Evolutionary conservation across 92 coral and sea anemone species (phyloP), one percentile per base, ranked within the genome.

Genomic region (Zoanthus sansibaricus): DNA sequence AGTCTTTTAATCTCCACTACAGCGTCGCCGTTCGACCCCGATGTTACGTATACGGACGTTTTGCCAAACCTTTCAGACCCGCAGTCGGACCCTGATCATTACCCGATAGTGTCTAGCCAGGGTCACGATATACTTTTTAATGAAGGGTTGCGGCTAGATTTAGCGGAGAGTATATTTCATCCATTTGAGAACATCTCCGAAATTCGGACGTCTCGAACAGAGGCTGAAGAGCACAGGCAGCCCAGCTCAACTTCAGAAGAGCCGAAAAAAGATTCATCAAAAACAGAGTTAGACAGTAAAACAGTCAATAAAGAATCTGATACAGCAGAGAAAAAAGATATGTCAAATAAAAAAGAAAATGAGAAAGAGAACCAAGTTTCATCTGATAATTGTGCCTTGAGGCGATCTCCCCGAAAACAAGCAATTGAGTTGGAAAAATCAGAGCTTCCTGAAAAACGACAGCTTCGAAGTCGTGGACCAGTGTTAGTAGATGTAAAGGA

Each of bases 1-100:
- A 77, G 94, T 70, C 30, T 91, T 33, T 69, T 88, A 49, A 78
- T 92, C 45, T 80, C 87, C 64, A 92, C 94, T 15, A 88, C 91
- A 14, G 82, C 87, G 18, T 83, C 94, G 32, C 86, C 86, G 0
- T 91, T 86, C 56, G 94, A 91, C 62, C 87, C 82, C 42, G 94
- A 79, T 71, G 91, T 88, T 13, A 76, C 83, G 70, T 91, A 91
- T 58, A 62, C 94, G 15, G 91, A 91, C 72, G 89, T 82, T 49
- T 75, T 91, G 3, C 77, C 89, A 12, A 87, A 79, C 49, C 85
- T 80, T 45, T 80, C 85, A 0, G 85, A 80, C 58, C 85, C 85
- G 30, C 74, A 72, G 12, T 80, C 85, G 1, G 83, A 61, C 55
- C 70, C 86, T 31, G 91, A 90, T 37, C 91, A 91, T 7, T 91